These are phyloP conservation scores for Lasioglossum morio DNA, from an alignment of 2,888 invertebrate species.

Conservation along the genomic window DNA sequence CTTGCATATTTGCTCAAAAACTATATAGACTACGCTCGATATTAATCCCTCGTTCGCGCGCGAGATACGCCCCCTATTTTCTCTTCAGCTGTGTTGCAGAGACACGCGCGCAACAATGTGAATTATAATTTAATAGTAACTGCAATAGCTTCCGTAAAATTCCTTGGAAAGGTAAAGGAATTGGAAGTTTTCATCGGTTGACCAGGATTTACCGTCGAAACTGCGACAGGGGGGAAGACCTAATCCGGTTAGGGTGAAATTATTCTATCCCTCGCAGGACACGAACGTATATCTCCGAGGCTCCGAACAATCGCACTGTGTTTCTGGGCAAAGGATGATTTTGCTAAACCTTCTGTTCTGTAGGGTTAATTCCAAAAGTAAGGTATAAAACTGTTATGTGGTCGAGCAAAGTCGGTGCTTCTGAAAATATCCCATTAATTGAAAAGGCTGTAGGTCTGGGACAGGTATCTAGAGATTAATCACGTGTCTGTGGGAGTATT, in stretches of 20 bases:
- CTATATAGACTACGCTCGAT: slow-evolving; percentile 53
- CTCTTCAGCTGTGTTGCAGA: slow-evolving; percentile 8
- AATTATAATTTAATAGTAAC: not conserved
- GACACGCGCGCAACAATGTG: not conserved
- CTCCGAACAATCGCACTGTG: not conserved
- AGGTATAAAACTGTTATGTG: not conserved
- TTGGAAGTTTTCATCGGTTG: not conserved
- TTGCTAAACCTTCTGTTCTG: not conserved
- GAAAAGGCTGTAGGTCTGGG: not conserved
- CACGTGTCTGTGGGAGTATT: not conserved
- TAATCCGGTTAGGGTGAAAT: not conserved
- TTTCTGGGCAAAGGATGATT: no score
- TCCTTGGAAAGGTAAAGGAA: not conserved
- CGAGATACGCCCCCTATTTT: slow-evolving; percentile 15
- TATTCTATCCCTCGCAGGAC: not conserved
- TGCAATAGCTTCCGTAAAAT: not conserved
- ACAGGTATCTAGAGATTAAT: not conserved
- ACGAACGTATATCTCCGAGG: not conserved
- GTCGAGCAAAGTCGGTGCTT: not conserved
- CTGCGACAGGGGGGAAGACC: not conserved
- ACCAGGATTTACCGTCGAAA: not conserved
- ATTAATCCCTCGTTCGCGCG: slow-evolving; percentile 50
- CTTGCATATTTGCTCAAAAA: slow-evolving; percentile 65
- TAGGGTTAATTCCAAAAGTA: not conserved
- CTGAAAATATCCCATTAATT: not conserved